Evolutionary conservation across 2,113 vertebrate genomes (phyloP).

Genomic region (human): DNA sequence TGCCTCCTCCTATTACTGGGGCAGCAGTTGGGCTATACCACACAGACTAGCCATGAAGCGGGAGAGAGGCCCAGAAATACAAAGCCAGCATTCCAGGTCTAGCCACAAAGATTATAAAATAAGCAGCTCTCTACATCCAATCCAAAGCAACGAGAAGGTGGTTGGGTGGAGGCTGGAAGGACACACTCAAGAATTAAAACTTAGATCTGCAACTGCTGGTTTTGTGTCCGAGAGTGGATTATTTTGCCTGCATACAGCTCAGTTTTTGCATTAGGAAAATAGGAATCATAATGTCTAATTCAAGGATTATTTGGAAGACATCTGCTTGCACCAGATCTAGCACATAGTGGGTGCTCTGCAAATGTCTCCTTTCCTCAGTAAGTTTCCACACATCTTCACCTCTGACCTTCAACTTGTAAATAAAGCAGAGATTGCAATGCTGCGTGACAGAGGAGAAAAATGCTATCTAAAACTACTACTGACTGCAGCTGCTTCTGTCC

Average conservation of each 20-base stretch:
- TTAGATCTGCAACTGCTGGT: background rate
- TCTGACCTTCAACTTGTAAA: constrained; percentile 23
- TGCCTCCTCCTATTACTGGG: constrained; percentile 30
- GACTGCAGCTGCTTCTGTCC: constrained; percentile 56
- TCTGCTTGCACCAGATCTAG: background rate
- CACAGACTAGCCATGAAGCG: background rate
- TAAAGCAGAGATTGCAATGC: background rate
- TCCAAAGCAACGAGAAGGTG: background rate
- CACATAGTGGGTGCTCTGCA: background rate
- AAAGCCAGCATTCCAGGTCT: background rate
- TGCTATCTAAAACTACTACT: constrained; percentile 46
- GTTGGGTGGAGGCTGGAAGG: fast-evolving
- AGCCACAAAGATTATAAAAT: background rate
- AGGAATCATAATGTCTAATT: background rate
- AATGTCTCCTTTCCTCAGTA: background rate
- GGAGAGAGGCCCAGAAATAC: background rate
- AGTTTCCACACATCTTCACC: background rate
- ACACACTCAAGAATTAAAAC: background rate
- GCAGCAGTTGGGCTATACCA: background rate
- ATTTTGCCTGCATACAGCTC: background rate
- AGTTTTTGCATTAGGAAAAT: constrained; percentile 12
- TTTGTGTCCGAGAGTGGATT: background rate
- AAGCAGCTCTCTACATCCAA: background rate
- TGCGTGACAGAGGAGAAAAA: background rate
- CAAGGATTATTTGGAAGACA: background rate